Base-by-base conservation (phyloP, 2,113 vertebrate species). In the Silurus glanis region DNA sequence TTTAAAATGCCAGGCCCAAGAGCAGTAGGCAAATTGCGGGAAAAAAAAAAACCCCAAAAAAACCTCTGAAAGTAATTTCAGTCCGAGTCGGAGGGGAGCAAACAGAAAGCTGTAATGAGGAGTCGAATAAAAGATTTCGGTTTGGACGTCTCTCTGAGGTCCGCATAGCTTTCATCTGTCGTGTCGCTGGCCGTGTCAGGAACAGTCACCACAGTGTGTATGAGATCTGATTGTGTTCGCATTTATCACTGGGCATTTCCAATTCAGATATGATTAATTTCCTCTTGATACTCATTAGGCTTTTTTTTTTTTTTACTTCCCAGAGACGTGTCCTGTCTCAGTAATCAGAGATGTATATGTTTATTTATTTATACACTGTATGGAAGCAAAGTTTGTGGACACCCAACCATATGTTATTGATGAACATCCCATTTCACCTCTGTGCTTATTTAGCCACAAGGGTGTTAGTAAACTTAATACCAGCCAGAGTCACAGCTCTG, bases 1-100 rank as follows among this genome's bases (percentile, higher is more conserved):
- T 91, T 91, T 90, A 84, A 93, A 92, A 92, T 93, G 87, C 84
- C 74, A 84, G 25, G 23, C 61, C 62, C 75, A 71, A 89, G 86
- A 86, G 90, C 88, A 91, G 90, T 17, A 80, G 76, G 88, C 80
- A 88, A 82, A 84, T 85, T 83, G 66, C 47, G 61, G 37, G 37
- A 37, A 37, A 37, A 37, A 37, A 37, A 37, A 37, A 37, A 37
- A 37, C 1, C 28, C 1, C 1, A 37, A 37, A 37, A 37, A 37
- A 85, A 91, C 90, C 86, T 89, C 85, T 88, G 25, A 89, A 89
- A 88, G 67, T 87, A 82, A 78, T 90, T 88, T 86, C 78, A 61
- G 37, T 19, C 37, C 6, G 55, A 85, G 74, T 78, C 71, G 45
- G 55, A 59, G 66, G 85, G 80, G 85, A 75, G 56, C 55, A 53